phyloP scores from a whole-genome alignment of 1,140 invertebrate species.

The Bombus ignitus region DNA sequence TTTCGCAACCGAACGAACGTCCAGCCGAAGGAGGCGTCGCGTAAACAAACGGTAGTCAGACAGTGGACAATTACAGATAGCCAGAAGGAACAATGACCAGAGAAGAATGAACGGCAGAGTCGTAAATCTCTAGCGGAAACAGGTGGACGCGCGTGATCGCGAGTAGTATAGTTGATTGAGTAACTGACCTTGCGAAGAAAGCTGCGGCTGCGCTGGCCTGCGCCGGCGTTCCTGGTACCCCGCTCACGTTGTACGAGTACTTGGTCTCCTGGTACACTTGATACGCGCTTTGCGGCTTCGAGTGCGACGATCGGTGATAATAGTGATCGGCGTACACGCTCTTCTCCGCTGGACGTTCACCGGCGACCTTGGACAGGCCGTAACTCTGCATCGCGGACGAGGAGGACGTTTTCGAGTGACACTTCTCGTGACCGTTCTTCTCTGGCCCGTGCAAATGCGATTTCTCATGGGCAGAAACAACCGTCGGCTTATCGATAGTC shows the following conservation, averaged over 20 bases:
- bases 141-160: slow-evolving; percentile 58
- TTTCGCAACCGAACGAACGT: not conserved
- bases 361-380: slow-evolving; percentile 57
- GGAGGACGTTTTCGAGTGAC: slow-evolving; percentile 64
- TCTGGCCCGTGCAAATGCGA: slow-evolving; percentile 71
- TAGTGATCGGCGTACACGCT: slow-evolving; percentile 75
- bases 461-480: slow-evolving; percentile 71
- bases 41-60: slow-evolving; percentile 36
- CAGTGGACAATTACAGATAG: slow-evolving; percentile 48
- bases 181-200: slow-evolving; percentile 81
- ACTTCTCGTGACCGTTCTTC: slow-evolving; percentile 73
- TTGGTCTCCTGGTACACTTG: slow-evolving; percentile 80
- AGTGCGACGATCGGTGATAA: slow-evolving; percentile 73
- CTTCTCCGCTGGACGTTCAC: slow-evolving; percentile 69
- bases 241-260: slow-evolving; percentile 81
- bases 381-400: slow-evolving; percentile 64
- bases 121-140: slow-evolving; percentile 42
- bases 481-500: slow-evolving; percentile 73
- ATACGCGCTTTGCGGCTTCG: slow-evolving; percentile 72
- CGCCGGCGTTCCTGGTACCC: slow-evolving; percentile 78
- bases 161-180: slow-evolving; percentile 45
- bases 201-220: slow-evolving; percentile 81
- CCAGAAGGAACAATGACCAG: slow-evolving; percentile 24
- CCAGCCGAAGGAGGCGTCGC: slow-evolving; percentile 26
- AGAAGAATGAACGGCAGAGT: slow-evolving; percentile 8